phyloP scores from a whole-genome alignment of 2,888 invertebrate species.

The Stictocephala bisonia region DNA sequence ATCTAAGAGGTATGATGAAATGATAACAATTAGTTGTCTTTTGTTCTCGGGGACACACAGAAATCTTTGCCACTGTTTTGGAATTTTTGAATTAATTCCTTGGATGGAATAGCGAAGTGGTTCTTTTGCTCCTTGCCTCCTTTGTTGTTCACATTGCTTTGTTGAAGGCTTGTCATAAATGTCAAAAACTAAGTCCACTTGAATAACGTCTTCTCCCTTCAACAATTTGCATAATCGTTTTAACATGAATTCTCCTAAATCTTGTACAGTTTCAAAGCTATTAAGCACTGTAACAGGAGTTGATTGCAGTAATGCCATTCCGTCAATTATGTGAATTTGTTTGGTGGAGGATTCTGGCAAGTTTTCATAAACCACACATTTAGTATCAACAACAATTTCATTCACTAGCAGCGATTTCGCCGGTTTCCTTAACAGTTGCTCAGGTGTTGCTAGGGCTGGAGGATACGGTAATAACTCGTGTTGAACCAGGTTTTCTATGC shows the following conservation, averaged over 20 bases:
- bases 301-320: constrained; percentile 25
- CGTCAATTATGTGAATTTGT: constrained; percentile 12
- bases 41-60: constrained; percentile 7
- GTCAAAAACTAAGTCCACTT: constrained; percentile 18
- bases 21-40: neutral
- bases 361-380: constrained; percentile 4
- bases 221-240: neutral
- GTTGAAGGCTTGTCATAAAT: constrained; percentile 25
- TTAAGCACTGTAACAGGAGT: constrained; percentile 31
- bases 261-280: constrained; percentile 16
- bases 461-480: constrained; percentile 23
- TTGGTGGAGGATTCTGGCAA: neutral
- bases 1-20: constrained; percentile 18
- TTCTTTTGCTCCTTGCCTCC: constrained; percentile 29
- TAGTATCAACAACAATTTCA: constrained; percentile 22
- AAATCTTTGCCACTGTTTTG: constrained; percentile 7
- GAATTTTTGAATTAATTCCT: constrained; percentile 12
- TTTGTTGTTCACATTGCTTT: constrained; percentile 34
- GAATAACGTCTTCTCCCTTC: constrained; percentile 23
- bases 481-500: constrained; percentile 40
- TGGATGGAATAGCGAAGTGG: constrained; percentile 21
- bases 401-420: constrained; percentile 13
- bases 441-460: constrained; percentile 23
- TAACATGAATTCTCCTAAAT: constrained; percentile 9
- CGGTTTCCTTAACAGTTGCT: constrained; percentile 5